phyloP scores from a whole-genome alignment of 1,140 invertebrate genomes.

The Mya arenaria region DNA sequence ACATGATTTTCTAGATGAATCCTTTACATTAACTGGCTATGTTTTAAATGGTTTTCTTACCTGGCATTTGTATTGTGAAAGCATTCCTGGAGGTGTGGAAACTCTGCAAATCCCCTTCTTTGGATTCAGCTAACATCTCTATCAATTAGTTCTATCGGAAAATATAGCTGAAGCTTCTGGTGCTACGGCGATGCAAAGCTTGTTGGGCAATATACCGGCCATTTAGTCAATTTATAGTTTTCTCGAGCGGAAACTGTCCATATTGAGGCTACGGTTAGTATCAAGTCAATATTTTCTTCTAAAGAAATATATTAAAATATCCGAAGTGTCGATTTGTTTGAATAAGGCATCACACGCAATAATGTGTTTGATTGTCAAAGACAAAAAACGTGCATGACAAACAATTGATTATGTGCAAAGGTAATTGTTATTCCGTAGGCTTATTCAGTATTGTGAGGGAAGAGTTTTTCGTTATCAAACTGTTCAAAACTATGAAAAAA shows the following conservation, averaged over 20 bases:
- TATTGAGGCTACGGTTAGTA: background rate
- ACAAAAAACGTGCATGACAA: background rate
- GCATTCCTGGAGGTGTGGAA: background rate
- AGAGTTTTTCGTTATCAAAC: too few relatives aligned
- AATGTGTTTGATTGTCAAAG: slow-evolving; percentile 1
- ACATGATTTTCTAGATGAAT: background rate
- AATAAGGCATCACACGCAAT: background rate
- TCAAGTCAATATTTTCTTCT: background rate
- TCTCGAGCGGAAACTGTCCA: background rate
- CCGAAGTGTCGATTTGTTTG: too few relatives aligned
- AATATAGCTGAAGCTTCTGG: slow-evolving; percentile 44
- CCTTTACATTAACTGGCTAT: background rate
- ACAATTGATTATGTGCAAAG: background rate
- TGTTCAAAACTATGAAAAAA: too few relatives aligned
- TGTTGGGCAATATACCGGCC: slow-evolving; percentile 31
- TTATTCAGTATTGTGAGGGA: too few relatives aligned
- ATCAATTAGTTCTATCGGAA: background rate
- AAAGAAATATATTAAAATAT: too few relatives aligned
- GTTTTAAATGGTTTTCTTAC: too few relatives aligned
- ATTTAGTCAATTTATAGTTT: background rate
- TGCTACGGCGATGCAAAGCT: slow-evolving; percentile 14
- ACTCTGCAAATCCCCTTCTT: slow-evolving; percentile 23
- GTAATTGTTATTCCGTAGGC: background rate
- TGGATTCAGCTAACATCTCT: slow-evolving; percentile 18
- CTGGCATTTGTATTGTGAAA: background rate